Percentiles rank a stretch among this genome's conserved stretches.
phyloP scores from a whole-genome alignment of 2,888 invertebrate species.

The Parascotia fuliginaria region DNA sequence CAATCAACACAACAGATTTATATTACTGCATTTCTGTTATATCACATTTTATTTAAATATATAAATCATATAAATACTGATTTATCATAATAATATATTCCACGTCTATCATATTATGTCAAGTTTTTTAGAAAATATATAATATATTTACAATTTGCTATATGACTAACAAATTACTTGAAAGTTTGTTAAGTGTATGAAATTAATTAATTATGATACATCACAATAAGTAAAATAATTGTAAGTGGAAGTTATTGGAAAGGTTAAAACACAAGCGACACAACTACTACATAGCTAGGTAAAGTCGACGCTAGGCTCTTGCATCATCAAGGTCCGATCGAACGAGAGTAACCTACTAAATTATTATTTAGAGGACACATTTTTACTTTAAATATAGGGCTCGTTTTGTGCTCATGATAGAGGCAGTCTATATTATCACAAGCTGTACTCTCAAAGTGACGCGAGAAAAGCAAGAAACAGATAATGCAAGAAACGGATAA shows the following conservation, averaged over 20 bases:
- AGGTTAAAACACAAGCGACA: constrained; percentile 16
- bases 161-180: constrained; percentile 17
- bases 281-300: too few species aligned
- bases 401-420: too few species aligned
- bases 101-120: constrained; percentile 7
- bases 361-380: too few species aligned
- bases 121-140: constrained; percentile 14
- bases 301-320: too few species aligned
- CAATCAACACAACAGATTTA: neutral
- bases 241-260: constrained; percentile 14
- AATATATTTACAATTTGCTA: constrained; percentile 36
- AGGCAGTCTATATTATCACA: too few species aligned
- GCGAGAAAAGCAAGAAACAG: too few species aligned
- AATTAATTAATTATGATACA: constrained; percentile 9
- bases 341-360: too few species aligned
- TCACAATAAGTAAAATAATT: constrained; percentile 13
- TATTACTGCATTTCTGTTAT: constrained; percentile 6
- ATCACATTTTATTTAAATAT: neutral
- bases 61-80: constrained; percentile 13
- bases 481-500: too few species aligned
- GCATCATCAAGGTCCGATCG: too few species aligned
- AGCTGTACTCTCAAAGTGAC: too few species aligned
- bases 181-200: constrained; percentile 15
- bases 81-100: constrained; percentile 15
- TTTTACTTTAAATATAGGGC: too few species aligned